Evolutionary conservation across 2,113 vertebrate genomes (phyloP).

Genomic region (Furnarius figulus): DNA sequence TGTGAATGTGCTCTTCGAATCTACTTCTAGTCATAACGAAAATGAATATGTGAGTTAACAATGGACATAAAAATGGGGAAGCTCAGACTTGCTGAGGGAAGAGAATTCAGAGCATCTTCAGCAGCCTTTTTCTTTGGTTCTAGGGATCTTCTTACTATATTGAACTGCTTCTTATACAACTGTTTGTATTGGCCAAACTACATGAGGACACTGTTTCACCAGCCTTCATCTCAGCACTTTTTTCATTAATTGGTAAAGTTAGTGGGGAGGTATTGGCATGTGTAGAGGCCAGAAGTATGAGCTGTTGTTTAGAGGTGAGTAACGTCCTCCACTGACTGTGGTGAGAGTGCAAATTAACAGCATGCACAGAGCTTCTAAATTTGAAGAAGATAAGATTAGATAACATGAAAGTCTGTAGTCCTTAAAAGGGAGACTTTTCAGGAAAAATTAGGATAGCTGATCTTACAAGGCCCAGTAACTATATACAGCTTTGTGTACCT

Average conservation of each 20-base stretch:
- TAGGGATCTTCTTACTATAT: not conserved
- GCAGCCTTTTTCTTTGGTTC: not conserved
- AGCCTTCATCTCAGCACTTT: not conserved
- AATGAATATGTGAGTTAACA: not conserved
- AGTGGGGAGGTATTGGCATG: not conserved
- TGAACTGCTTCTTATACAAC: not conserved
- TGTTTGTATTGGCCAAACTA: not conserved
- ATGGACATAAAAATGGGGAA: not conserved
- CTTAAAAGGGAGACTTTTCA: not conserved
- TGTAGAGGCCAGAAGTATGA: not conserved
- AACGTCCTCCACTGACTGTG: accelerated
- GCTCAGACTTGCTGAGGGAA: not conserved
- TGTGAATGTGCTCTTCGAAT: not conserved
- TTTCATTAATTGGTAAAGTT: not conserved
- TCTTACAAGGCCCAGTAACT: not conserved
- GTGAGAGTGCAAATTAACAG: not conserved
- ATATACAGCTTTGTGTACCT: not conserved
- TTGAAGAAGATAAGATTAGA: not conserved
- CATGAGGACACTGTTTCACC: not conserved
- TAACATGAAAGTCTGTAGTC: not conserved
- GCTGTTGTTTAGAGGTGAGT: not conserved
- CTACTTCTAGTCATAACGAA: not conserved
- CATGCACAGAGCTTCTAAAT: not conserved
- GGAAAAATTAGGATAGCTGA: not conserved
- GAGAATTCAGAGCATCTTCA: not conserved